These are phyloP conservation scores for Anoplophora glabripennis DNA, from an alignment of 1,140 invertebrate species.

Conservation along the genomic window DNA sequence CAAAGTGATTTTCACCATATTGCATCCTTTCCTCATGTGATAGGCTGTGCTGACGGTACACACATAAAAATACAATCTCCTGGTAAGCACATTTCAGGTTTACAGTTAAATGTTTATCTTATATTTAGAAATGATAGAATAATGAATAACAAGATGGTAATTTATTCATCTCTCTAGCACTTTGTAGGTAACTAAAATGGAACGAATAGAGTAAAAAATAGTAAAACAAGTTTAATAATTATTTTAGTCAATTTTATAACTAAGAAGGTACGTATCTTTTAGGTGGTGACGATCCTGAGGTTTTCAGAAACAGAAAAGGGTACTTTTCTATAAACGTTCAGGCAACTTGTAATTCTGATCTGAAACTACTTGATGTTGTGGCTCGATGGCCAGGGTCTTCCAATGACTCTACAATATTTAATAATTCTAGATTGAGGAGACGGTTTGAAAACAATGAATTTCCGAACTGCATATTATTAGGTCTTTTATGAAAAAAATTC, in stretches of 20 bases:
- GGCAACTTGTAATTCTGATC: constrained; percentile 35
- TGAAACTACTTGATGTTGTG: constrained; percentile 43
- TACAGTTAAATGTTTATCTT: not conserved
- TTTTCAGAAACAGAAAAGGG: constrained; percentile 46
- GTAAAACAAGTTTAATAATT: not conserved
- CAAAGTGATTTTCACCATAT: constrained; percentile 16
- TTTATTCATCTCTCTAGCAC: not conserved
- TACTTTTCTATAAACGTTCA: constrained; percentile 49
- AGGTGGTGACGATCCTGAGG: constrained; percentile 37
- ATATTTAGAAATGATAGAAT: not conserved
- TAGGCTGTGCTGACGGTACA: constrained; percentile 25
- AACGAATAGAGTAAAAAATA: no score
- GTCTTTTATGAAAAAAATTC: no score
- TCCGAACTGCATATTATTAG: constrained; percentile 3
- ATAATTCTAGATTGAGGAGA: constrained; percentile 23
- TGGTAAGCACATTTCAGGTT: constrained; percentile 7
- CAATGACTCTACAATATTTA: constrained; percentile 45
- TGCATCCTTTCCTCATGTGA: constrained; percentile 16
- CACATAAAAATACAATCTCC: constrained; percentile 27
- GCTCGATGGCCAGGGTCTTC: constrained; percentile 45
- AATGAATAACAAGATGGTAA: not conserved
- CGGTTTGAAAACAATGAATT: constrained; percentile 6
- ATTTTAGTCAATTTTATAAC: not conserved
- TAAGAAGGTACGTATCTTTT: constrained; percentile 4
- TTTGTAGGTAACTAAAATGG: not conserved